Evolutionary conservation across 1,140 invertebrate species (phyloP).

Genomic region (Colletes gigas): DNA sequence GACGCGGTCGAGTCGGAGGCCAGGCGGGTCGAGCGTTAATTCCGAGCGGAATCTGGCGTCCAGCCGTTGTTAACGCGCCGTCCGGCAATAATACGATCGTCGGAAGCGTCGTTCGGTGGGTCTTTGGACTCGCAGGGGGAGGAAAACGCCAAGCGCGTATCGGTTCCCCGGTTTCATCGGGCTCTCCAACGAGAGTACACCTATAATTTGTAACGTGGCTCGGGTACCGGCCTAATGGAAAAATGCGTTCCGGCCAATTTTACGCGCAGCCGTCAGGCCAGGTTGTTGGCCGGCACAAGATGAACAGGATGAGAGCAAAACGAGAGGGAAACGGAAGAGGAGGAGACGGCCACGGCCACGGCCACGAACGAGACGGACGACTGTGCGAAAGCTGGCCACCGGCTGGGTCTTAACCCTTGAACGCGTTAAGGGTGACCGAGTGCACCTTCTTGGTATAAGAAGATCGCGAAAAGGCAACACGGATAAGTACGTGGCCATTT

Average conservation of each 20-base stretch:
- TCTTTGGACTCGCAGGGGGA: constrained; percentile 27
- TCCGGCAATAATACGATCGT: constrained; percentile 6
- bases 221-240: constrained; percentile 72
- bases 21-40: not conserved
- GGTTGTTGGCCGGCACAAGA: constrained; percentile 51
- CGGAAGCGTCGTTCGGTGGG: constrained; percentile 27
- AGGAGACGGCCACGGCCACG: not conserved
- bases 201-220: constrained; percentile 75
- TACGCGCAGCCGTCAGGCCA: constrained; percentile 64
- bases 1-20: not conserved
- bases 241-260: constrained; percentile 76
- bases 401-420: constrained; percentile 1
- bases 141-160: constrained; percentile 56
- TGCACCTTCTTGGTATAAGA: not conserved
- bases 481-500: too few relatives aligned
- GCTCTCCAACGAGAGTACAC: constrained; percentile 71
- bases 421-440: not conserved
- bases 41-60: not conserved
- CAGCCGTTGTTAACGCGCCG: not conserved
- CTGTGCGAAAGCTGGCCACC: constrained; percentile 1
- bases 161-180: constrained; percentile 65
- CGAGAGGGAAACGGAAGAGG: constrained; percentile 1
- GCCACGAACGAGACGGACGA: constrained; percentile 15
- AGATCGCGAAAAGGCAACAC: not conserved
- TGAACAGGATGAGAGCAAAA: constrained; percentile 7